Percentiles rank a stretch among this genome's conserved stretches.
These are phyloP conservation scores for Scomber scombrus DNA, from an alignment of 2,113 vertebrate species.

Conservation along the genomic window DNA sequence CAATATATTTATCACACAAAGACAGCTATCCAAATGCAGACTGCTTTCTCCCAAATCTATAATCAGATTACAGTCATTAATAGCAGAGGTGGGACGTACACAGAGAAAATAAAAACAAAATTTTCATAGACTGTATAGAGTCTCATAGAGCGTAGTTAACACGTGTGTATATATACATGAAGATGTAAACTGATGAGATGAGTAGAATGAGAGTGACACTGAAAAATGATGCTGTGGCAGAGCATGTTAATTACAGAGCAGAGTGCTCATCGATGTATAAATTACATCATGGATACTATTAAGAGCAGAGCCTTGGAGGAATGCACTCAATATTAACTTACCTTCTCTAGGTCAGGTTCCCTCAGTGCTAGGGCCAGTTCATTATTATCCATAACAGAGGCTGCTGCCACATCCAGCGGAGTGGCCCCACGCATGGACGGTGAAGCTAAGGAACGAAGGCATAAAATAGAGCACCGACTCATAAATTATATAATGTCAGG, in stretches of 20 bases:
- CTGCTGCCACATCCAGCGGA: slow-evolving; percentile 95
- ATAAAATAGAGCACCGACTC: neutral
- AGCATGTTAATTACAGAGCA: neutral
- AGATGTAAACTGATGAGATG: too few relatives aligned
- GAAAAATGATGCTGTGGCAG: neutral
- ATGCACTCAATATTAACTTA: slow-evolving; percentile 9
- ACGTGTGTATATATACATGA: too few relatives aligned
- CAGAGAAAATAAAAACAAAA: neutral
- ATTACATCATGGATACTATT: neutral
- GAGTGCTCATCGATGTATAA: neutral
- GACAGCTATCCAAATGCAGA: neutral
- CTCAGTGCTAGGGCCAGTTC: slow-evolving; percentile 92
- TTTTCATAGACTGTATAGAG: neutral
- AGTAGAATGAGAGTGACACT: neutral
- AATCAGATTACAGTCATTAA: neutral
- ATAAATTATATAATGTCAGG: neutral
- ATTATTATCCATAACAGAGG: slow-evolving; percentile 98
- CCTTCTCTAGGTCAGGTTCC: slow-evolving; percentile 94
- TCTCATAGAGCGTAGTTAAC: too few relatives aligned
- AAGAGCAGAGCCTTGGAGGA: neutral
- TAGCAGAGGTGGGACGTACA: too few relatives aligned
- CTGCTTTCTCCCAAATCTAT: neutral
- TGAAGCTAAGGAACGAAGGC: slow-evolving; percentile 84
- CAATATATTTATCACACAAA: neutral
- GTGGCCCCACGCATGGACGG: slow-evolving; percentile 97